Conservation (phyloP, 2,113 vertebrate species). For the Dipodomys stephensi region DNA sequence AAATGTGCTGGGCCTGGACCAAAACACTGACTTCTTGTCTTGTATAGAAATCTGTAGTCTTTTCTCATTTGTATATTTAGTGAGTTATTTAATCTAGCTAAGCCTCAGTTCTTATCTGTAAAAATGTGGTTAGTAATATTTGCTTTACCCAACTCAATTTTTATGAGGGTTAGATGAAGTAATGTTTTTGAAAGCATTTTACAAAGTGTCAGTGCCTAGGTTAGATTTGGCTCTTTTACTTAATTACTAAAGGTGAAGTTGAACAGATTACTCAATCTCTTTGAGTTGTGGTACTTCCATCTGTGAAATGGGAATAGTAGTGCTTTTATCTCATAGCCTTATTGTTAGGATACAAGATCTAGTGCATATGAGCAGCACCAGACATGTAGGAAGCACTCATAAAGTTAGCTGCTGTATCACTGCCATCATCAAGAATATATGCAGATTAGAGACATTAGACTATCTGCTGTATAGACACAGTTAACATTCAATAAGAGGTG, state of each 20-base stretch:
- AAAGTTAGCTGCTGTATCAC: background rate
- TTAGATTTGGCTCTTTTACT: background rate
- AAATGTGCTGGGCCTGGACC: background rate
- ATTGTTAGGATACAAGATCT: background rate
- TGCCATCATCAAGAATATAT: background rate
- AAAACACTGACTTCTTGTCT: background rate
- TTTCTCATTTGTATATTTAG: background rate
- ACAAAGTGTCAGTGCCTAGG: background rate
- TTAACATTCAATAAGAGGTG: background rate
- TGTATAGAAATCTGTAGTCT: background rate
- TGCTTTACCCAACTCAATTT: background rate
- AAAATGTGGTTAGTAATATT: background rate
- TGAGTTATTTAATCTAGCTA: background rate
- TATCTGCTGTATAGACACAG: background rate
- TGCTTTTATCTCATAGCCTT: background rate
- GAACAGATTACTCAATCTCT: constrained; percentile 7
- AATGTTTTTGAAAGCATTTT: background rate
- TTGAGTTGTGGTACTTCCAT: background rate
- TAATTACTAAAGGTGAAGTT: background rate
- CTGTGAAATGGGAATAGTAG: background rate
- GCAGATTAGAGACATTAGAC: background rate
- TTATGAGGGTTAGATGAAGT: background rate
- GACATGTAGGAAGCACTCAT: fast-evolving
- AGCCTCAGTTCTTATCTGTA: background rate
- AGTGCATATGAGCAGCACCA: background rate